Evolutionary conservation across 2,888 invertebrate species (phyloP).

Genomic region (Melanargia galathea): DNA sequence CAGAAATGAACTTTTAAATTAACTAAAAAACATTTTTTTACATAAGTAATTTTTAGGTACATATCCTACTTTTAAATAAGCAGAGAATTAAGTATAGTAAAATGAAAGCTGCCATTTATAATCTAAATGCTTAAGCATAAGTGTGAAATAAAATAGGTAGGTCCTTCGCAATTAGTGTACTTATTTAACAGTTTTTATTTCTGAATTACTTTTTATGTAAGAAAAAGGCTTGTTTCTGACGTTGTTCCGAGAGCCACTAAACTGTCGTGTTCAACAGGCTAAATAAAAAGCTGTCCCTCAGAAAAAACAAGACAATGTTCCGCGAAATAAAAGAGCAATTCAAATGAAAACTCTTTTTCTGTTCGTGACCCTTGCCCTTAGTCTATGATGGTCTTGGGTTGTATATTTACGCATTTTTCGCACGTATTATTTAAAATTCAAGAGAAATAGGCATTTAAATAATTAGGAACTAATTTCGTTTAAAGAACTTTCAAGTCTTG

Average conservation of each 20-base stretch:
- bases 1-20: not conserved
- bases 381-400: not conserved
- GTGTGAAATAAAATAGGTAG: not conserved
- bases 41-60: not conserved
- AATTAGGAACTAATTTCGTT: not conserved
- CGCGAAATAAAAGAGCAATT: conserved; percentile 32
- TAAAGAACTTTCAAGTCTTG: conserved; percentile 16
- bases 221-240: conserved; percentile 32
- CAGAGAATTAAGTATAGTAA: not conserved
- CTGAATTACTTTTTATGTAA: conserved; percentile 43
- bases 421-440: not conserved
- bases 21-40: not conserved
- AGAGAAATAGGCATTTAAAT: conserved; percentile 1
- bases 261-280: conserved; percentile 38
- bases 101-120: not conserved
- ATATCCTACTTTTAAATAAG: not conserved
- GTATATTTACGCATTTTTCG: conserved; percentile 24
- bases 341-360: conserved; percentile 18
- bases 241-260: conserved; percentile 29
- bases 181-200: conserved; percentile 33
- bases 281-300: conserved; percentile 31
- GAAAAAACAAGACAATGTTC: conserved; percentile 33
- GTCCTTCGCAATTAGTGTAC: not conserved
- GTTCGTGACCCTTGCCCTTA: not conserved
- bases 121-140: not conserved